Evolutionary conservation across 2,797 vertebrate species (phyloP), one percentile per base, ranked within the genome.

Genomic region (Neosilurus hyrtlii): DNA sequence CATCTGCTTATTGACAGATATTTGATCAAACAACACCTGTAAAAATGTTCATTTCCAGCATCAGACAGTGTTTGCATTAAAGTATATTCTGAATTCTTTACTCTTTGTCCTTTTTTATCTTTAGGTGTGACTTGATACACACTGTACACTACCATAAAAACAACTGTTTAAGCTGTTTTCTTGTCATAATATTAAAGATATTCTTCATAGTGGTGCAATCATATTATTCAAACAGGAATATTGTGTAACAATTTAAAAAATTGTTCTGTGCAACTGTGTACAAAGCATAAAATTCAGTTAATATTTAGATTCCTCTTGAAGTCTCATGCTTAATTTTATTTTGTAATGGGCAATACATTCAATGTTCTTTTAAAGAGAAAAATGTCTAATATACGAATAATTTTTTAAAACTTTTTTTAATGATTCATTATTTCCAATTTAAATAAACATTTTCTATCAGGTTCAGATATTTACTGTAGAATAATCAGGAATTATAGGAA

Each of bases 11-110:
- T 71, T 37, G 24, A 71, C 30, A 77, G 30, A 49, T 63, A 73
- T 72, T 18, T 86, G 80, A 79, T 80, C 37, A 68, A 56, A 56
- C 12, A 2, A 22, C 26, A 22, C 14, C n/a, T 82, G 52, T 61
- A 80, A 76, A 68, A 76, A 54, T 1, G 14, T 18, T 73, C 18
- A 72, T 73, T 56, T 56, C 54, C 71, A 73, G 24, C 18, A 73
- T 20, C 35, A 43, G 35, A 24, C 26, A 59, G 11, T 14, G 12
- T n/a, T 62, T 77, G 59, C 10, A 66, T 30, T 66, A 79, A 80
- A 66, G 67, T 67, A 37, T 15, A 67, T 68, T 54, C 2, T 62
- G 18, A 14, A 56, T 56, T 30, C 5, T 56, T 35, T 68, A 22
- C 24, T 79, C 5, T 30, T 2, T 62, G 59, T 43, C 43, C 43